phyloP scores from a whole-genome alignment of 2,797 vertebrate genomes.

The Anguilla anguilla region DNA sequence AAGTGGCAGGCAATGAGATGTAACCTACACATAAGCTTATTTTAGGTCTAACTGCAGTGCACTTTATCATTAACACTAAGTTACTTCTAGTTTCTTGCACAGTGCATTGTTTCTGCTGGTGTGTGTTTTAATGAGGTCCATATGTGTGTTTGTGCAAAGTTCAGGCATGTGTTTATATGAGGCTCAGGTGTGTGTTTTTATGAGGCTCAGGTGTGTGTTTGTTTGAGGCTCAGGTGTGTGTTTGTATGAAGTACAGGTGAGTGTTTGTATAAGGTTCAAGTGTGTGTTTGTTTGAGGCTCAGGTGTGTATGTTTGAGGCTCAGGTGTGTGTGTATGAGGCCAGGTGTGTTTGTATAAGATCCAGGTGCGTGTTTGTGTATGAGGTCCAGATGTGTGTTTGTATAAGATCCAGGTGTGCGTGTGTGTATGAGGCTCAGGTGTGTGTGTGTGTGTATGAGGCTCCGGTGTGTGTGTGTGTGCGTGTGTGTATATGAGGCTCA shows the following conservation, averaged over 20 bases:
- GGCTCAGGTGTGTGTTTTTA: not conserved
- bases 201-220: not conserved
- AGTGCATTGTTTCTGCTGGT: no score
- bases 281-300: not conserved
- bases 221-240: no score
- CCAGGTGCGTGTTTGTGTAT: not conserved
- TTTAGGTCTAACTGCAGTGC: no score
- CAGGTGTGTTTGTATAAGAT: slow-evolving; percentile 8
- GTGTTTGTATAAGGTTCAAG: no score
- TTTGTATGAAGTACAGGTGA: no score
- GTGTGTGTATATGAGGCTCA: no score
- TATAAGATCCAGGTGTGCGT: slow-evolving; percentile 7
- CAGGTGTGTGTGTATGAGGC: not conserved
- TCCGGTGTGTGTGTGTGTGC: no score
- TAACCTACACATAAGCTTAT: no score
- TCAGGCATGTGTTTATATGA: not conserved
- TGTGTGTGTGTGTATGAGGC: not conserved
- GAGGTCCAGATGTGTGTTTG: slow-evolving; percentile 11
- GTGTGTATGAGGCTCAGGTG: not conserved
- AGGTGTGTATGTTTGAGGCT: not conserved
- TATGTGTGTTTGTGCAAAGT: not conserved
- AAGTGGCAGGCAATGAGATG: no score
- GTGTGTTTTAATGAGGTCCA: no score
- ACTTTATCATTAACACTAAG: no score
- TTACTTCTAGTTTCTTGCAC: no score